A percentile compares a stretch with the other conserved stretches of the same genome.
These are phyloP conservation scores for Anagrus nilaparvatae DNA, from an alignment of 1,140 invertebrate genomes.

Conservation along the genomic window DNA sequence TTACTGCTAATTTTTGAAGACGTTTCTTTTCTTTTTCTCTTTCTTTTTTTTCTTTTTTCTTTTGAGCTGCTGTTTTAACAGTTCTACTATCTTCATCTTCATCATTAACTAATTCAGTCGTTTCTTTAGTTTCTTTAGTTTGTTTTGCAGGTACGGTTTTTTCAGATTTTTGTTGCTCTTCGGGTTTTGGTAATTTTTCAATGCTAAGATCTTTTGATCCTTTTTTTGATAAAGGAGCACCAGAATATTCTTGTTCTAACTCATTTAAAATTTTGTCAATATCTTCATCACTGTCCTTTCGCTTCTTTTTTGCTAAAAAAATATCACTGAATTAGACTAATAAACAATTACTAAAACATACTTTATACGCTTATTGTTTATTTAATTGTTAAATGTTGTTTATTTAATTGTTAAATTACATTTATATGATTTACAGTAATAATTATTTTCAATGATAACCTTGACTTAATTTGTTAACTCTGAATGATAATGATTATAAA, in stretches of 20 bases:
- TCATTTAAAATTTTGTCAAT: constrained; percentile 75
- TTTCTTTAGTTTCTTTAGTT: constrained; percentile 12
- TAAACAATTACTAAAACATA: background rate
- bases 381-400: background rate
- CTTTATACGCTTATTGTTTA: background rate
- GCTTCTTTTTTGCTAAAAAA: constrained; percentile 50
- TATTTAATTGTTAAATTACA: constrained; percentile 3
- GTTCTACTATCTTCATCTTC: constrained; percentile 44
- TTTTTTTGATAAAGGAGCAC: constrained; percentile 35
- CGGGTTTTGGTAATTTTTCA: constrained; percentile 33
- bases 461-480: constrained; percentile 9
- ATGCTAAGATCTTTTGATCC: constrained; percentile 34
- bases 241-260: constrained; percentile 66
- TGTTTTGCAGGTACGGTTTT: constrained; percentile 30
- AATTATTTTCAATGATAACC: no score
- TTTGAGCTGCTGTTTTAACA: constrained; percentile 73
- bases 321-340: constrained; percentile 1
- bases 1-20: constrained; percentile 21
- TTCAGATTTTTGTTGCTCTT: constrained; percentile 24
- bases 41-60: constrained; percentile 81
- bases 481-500: constrained; percentile 1
- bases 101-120: no score
- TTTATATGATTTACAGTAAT: no score
- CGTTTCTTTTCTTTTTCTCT: constrained; percentile 61
- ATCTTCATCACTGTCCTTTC: constrained; percentile 73